These are phyloP conservation scores for Dermolepida albohirtum DNA, from an alignment of 2,888 invertebrate genomes.

Conservation along the genomic window DNA sequence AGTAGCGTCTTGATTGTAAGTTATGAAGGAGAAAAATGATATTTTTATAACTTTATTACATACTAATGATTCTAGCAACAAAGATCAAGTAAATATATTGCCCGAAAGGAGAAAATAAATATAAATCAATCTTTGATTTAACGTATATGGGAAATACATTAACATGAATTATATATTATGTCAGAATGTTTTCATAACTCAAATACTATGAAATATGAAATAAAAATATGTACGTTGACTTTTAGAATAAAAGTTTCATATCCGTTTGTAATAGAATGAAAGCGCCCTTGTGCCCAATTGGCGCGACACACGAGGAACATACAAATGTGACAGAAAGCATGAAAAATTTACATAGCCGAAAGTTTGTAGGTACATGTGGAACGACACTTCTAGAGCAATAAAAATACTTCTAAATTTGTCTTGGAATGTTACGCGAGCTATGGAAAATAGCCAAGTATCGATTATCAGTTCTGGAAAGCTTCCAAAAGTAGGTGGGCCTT, in stretches of 20 bases:
- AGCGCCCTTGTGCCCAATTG: not conserved
- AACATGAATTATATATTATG: too few species aligned
- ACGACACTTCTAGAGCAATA: conserved; percentile 5
- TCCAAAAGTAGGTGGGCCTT: not conserved
- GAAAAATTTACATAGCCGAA: conserved; percentile 22
- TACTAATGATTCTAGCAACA: too few species aligned
- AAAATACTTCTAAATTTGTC: conserved; percentile 25
- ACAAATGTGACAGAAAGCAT: conserved; percentile 8
- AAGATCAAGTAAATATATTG: too few species aligned
- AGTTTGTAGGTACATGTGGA: not conserved
- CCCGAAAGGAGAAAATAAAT: too few species aligned
- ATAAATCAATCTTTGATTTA: too few species aligned
- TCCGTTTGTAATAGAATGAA: not conserved
- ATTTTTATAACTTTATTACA: too few species aligned
- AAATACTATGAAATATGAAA: not conserved
- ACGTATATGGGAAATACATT: too few species aligned
- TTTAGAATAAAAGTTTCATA: not conserved
- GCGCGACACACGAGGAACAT: not conserved
- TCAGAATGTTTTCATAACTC: not conserved
- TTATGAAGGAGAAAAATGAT: too few species aligned
- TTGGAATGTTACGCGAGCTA: conserved; percentile 1
- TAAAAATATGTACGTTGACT: not conserved
- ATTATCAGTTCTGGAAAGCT: conserved; percentile 16
- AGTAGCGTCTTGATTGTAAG: too few species aligned
- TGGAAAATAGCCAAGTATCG: conserved; percentile 6